Evolutionary conservation across 2,888 invertebrate species (phyloP).

Genomic region (Marasmarcha lunaedactyla): DNA sequence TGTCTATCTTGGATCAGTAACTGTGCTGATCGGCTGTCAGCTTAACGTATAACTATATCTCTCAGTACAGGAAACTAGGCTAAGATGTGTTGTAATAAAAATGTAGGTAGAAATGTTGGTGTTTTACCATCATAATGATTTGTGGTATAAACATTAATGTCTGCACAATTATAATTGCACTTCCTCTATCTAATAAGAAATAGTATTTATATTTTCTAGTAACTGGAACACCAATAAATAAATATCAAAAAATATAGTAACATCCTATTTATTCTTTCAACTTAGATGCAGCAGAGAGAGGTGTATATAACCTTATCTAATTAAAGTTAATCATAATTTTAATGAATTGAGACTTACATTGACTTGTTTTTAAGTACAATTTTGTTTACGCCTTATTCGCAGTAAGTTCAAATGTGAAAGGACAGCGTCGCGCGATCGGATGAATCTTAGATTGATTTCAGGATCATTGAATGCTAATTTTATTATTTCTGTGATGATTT

Average conservation of each 20-base stretch:
- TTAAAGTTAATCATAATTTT: too few species aligned
- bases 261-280: too few species aligned
- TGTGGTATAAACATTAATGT: background rate
- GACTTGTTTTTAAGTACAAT: too few species aligned
- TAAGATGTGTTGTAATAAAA: conserved; percentile 47
- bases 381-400: too few species aligned
- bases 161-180: conserved; percentile 20
- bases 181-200: conserved; percentile 15
- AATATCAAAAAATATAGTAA: conserved; percentile 1
- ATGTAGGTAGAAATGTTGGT: conserved; percentile 45
- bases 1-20: background rate
- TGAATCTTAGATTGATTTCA: too few species aligned
- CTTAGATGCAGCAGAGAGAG: too few species aligned
- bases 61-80: conserved; percentile 67
- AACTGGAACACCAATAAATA: conserved; percentile 25
- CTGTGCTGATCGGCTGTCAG: background rate
- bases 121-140: conserved; percentile 17
- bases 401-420: too few species aligned
- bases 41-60: conserved; percentile 21
- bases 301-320: too few species aligned
- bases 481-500: conserved; percentile 4
- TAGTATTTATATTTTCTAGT: conserved; percentile 22
- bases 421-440: too few species aligned
- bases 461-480: too few species aligned
- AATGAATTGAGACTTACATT: too few species aligned